phyloP scores from a whole-genome alignment of 2,888 invertebrate genomes.

The Callimorpha dominula region DNA sequence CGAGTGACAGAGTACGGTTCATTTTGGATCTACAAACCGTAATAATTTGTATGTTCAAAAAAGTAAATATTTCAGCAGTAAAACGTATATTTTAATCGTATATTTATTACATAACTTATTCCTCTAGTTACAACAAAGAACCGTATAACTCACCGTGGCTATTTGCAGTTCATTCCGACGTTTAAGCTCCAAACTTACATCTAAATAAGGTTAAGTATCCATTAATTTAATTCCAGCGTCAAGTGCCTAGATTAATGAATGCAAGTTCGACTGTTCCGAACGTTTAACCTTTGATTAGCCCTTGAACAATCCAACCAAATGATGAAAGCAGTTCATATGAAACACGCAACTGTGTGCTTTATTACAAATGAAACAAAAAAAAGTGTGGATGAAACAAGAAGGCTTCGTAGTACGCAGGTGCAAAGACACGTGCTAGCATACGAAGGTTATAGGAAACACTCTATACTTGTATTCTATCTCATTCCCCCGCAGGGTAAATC shows the following conservation, averaged over 20 bases:
- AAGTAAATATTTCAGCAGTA: neutral
- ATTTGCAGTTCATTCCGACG: constrained; percentile 22
- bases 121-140: neutral
- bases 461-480: too few relatives aligned
- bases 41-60: too few relatives aligned
- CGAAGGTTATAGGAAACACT: too few relatives aligned
- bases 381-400: neutral
- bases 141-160: constrained; percentile 15
- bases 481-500: too few relatives aligned
- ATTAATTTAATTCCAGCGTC: constrained; percentile 44
- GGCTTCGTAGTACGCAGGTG: too few relatives aligned
- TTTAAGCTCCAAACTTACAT: constrained; percentile 18
- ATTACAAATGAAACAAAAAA: neutral
- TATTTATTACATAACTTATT: neutral
- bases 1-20: too few relatives aligned
- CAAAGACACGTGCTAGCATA: too few relatives aligned
- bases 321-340: constrained; percentile 19
- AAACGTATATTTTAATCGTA: neutral
- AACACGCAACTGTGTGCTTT: constrained; percentile 2
- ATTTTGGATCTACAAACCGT: too few relatives aligned
- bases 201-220: constrained; percentile 45
- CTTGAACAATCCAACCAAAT: constrained; percentile 21
- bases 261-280: constrained; percentile 38
- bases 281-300: constrained; percentile 56
- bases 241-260: constrained; percentile 46